phyloP scores from a whole-genome alignment of 2,888 invertebrate genomes.

The Exocentrus adspersus region DNA sequence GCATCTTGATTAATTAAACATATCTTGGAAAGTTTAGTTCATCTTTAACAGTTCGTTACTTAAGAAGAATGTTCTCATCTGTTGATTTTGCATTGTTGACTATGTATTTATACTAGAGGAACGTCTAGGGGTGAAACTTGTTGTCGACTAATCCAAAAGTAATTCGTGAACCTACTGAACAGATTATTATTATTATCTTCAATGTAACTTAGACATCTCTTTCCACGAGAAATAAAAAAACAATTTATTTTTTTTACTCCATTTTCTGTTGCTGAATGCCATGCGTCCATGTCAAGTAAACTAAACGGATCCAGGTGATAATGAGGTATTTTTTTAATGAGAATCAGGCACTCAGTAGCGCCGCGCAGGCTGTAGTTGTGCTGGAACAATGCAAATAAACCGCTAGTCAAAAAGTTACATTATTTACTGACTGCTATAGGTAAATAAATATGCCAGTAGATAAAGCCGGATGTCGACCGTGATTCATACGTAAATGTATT shows the following conservation, averaged over 20 bases:
- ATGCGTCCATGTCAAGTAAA: too few relatives aligned
- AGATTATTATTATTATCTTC: too few relatives aligned
- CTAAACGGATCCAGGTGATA: too few relatives aligned
- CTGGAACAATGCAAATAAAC: slow-evolving; percentile 8
- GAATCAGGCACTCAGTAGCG: neutral
- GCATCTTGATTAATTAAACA: slow-evolving; percentile 13
- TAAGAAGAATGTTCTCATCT: neutral
- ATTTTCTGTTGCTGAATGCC: too few relatives aligned
- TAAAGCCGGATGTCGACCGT: neutral
- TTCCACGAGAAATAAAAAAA: too few relatives aligned
- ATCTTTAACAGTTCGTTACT: slow-evolving; percentile 14
- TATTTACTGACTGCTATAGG: slow-evolving; percentile 8
- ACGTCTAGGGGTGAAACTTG: too few relatives aligned
- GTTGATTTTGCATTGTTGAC: neutral
- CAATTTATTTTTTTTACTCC: too few relatives aligned
- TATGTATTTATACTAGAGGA: neutral
- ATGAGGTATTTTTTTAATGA: too few relatives aligned
- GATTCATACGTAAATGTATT: slow-evolving; percentile 14
- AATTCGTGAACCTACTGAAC: too few relatives aligned
- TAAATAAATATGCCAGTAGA: slow-evolving; percentile 5
- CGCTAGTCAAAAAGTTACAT: neutral
- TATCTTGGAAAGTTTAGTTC: slow-evolving; percentile 16
- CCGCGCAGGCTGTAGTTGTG: slow-evolving; percentile 3
- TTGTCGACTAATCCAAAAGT: too few relatives aligned
- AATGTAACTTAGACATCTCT: too few relatives aligned